Evolutionary conservation across 2,888 invertebrate genomes (phyloP).

Genomic region (Heliothis peltigera): DNA sequence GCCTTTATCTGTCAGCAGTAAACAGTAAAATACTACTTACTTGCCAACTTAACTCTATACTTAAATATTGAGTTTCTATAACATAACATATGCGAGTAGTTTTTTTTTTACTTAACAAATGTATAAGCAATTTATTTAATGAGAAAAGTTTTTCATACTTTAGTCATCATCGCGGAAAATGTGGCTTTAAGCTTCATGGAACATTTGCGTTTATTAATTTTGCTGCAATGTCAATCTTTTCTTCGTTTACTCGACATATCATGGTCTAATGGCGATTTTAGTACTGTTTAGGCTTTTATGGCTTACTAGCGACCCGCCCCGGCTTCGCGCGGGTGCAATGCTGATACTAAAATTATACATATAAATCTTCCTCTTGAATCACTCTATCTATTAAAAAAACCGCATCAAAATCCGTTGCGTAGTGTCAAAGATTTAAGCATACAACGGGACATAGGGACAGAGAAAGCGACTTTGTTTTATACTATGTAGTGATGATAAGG

Average conservation of each 20-base stretch:
- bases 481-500: too few species aligned
- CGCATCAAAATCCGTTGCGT: too few species aligned
- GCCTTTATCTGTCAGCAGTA: neutral
- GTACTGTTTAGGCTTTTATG: too few species aligned
- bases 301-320: too few species aligned
- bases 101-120: slow-evolving; percentile 25
- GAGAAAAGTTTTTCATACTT: slow-evolving; percentile 22
- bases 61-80: slow-evolving; percentile 40
- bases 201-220: neutral
- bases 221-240: neutral
- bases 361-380: too few species aligned
- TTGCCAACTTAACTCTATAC: slow-evolving; percentile 41
- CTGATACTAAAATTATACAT: too few species aligned
- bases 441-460: too few species aligned
- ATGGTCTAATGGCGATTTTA: too few species aligned
- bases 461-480: too few species aligned
- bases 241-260: neutral
- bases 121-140: slow-evolving; percentile 28
- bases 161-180: slow-evolving; percentile 5
- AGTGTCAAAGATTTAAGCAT: too few species aligned
- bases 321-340: too few species aligned
- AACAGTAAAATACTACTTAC: slow-evolving; percentile 44
- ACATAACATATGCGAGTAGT: slow-evolving; percentile 30
- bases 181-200: neutral
- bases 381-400: too few species aligned